Conservation (phyloP, 2,888 invertebrate genomes). For the Ophonus ardosiacus region DNA sequence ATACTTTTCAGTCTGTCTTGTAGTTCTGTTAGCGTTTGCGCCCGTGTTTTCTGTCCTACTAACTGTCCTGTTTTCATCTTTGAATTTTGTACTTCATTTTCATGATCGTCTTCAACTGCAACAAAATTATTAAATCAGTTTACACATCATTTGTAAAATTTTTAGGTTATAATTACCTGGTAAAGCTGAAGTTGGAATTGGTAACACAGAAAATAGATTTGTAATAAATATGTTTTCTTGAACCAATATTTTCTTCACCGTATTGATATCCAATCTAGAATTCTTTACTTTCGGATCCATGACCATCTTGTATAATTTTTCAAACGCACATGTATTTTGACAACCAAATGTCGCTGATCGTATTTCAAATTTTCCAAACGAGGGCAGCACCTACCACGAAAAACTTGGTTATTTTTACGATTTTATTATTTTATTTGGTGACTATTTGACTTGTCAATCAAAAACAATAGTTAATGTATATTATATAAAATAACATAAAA, state of each 20-base stretch:
- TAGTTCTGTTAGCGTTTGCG: conserved; percentile 81
- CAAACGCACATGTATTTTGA: conserved; percentile 16
- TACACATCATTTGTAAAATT: background rate
- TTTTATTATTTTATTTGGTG: conserved; percentile 23
- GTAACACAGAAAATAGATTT: conserved; percentile 78
- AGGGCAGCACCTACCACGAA: conserved; percentile 4
- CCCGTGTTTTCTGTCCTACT: conserved; percentile 72
- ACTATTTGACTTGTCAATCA: conserved; percentile 41
- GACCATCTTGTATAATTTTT: conserved; percentile 11
- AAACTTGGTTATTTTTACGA: conserved; percentile 12
- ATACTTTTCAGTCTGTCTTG: conserved; percentile 81
- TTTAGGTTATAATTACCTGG: conserved; percentile 46
- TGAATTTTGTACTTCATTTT: background rate
- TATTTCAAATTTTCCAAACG: background rate
- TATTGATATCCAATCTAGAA: conserved; percentile 71
- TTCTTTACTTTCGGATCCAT: conserved; percentile 33
- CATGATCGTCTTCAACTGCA: conserved; percentile 73
- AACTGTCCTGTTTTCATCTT: background rate
- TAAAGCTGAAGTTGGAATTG: conserved; percentile 76
- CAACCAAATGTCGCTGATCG: background rate
- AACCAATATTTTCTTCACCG: conserved; percentile 75
- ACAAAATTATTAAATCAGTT: background rate
- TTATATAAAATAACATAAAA: conserved; percentile 52
- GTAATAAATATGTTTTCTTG: conserved; percentile 80
- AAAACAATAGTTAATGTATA: conserved; percentile 63